Conservation (phyloP, 1,140 invertebrate genomes). For the Brachionus plicatilis region DNA sequence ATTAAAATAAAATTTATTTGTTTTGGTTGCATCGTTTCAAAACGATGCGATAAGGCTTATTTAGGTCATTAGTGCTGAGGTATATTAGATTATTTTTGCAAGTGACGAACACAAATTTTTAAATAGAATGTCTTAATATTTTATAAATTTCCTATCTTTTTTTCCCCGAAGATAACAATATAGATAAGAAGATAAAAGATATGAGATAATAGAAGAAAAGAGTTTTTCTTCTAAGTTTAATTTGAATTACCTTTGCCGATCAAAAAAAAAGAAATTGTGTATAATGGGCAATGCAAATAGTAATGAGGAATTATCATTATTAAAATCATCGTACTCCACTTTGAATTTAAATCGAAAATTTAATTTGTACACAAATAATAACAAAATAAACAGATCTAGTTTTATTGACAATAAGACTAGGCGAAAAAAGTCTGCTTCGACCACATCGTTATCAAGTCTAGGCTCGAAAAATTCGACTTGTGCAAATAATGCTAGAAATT, state of each 20-base stretch:
- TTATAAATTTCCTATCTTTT: neutral
- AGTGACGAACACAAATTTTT: neutral
- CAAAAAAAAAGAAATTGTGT: neutral
- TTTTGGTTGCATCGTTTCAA: constrained; percentile 8
- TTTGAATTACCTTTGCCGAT: neutral
- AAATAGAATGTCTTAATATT: constrained; percentile 21
- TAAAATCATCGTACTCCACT: constrained; percentile 32
- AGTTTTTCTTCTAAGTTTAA: neutral
- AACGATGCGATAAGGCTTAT: neutral
- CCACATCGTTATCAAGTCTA: neutral
- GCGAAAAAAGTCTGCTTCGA: constrained; percentile 32
- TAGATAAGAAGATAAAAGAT: neutral
- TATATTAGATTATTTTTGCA: neutral
- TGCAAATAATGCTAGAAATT: neutral
- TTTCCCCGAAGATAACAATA: neutral
- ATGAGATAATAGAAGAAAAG: constrained; percentile 7
- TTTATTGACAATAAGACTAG: neutral
- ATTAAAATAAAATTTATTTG: neutral
- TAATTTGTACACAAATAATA: constrained; percentile 15
- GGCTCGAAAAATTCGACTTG: neutral
- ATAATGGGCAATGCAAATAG: constrained; percentile 22
- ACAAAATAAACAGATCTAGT: constrained; percentile 9
- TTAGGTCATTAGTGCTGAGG: constrained; percentile 9
- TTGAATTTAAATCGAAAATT: constrained; percentile 31
- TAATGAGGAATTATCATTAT: neutral